Percentiles rank a stretch among this genome's conserved stretches.
phyloP scores from a whole-genome alignment of 2,888 invertebrate species.

The Coelogynopora nodosa region DNA sequence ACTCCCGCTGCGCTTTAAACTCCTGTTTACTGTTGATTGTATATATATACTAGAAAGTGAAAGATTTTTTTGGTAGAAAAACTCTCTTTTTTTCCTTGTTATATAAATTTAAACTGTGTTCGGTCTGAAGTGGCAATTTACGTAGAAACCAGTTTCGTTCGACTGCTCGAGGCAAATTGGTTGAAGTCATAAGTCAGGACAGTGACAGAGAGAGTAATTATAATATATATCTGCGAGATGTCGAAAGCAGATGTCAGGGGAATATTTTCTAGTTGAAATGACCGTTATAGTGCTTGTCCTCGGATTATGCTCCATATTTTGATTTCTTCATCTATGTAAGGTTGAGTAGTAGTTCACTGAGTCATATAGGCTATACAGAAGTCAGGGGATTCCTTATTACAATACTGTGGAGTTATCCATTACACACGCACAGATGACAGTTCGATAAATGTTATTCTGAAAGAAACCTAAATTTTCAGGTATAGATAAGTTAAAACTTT shows the following conservation, averaged over 20 bases:
- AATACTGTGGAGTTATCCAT: neutral
- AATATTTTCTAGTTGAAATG: neutral
- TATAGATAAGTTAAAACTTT: neutral
- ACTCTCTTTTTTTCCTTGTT: too few species aligned
- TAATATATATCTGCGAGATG: conserved; percentile 8
- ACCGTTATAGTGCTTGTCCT: neutral
- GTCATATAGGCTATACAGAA: neutral
- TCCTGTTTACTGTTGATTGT: neutral
- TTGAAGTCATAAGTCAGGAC: conserved; percentile 6
- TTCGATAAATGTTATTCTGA: too few species aligned
- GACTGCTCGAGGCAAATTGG: neutral
- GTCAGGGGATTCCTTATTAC: neutral
- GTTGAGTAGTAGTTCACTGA: neutral
- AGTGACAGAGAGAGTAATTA: neutral
- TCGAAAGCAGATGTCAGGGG: conserved; percentile 22
- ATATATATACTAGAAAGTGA: too few species aligned
- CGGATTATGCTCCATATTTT: neutral
- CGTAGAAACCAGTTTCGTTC: neutral
- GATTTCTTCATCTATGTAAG: neutral
- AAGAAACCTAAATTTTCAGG: too few species aligned
- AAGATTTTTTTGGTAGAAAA: too few species aligned
- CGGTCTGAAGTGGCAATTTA: neutral
- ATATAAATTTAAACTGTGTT: neutral
- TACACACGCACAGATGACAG: too few species aligned
- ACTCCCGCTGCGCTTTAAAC: too few species aligned